phyloP scores from a whole-genome alignment of 30 jellyfish, hydroid and myxozoan genomes.

The Aurelia aurita region DNA sequence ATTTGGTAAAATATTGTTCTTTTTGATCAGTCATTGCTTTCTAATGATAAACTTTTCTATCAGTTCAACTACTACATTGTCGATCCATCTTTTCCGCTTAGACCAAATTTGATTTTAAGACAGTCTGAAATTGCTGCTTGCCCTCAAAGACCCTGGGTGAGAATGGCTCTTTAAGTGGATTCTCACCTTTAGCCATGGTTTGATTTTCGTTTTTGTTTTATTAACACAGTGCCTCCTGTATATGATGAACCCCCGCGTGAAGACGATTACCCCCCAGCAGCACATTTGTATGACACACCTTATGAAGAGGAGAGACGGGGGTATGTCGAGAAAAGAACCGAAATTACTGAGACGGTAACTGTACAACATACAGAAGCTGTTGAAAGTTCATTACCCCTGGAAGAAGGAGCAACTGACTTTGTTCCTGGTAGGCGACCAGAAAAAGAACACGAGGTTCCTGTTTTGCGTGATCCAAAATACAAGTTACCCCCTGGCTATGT shows the following conservation, averaged over 20 bases:
- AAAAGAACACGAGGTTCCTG: slow-evolving; percentile 77
- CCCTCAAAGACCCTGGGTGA: too few species aligned
- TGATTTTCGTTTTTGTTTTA: too few species aligned
- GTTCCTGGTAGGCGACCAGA: slow-evolving; percentile 48
- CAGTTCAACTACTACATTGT: too few species aligned
- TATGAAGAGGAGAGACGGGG: slow-evolving; percentile 55
- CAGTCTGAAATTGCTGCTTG: too few species aligned
- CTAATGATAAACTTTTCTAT: too few species aligned
- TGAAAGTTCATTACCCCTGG: slow-evolving; percentile 26
- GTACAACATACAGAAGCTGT: slow-evolving; percentile 42
- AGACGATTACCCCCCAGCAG: not conserved
- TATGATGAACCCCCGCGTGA: slow-evolving; percentile 48
- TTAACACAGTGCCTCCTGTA: too few species aligned
- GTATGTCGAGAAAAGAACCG: slow-evolving; percentile 18
- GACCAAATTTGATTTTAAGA: not conserved
- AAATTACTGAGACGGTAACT: slow-evolving; percentile 43
- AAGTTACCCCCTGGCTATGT: slow-evolving; percentile 79
- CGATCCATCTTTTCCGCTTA: too few species aligned
- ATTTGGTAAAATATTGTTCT: too few species aligned
- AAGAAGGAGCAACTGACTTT: slow-evolving; percentile 19
- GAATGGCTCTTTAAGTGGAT: too few species aligned
- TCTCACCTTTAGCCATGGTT: too few species aligned
- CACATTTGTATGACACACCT: slow-evolving; percentile 46
- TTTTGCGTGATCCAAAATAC: slow-evolving; percentile 80
- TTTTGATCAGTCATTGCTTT: too few species aligned